These are phyloP conservation scores for Acrossocheilus fasciatus DNA, from an alignment of 2,797 vertebrate species.

Conservation along the genomic window DNA sequence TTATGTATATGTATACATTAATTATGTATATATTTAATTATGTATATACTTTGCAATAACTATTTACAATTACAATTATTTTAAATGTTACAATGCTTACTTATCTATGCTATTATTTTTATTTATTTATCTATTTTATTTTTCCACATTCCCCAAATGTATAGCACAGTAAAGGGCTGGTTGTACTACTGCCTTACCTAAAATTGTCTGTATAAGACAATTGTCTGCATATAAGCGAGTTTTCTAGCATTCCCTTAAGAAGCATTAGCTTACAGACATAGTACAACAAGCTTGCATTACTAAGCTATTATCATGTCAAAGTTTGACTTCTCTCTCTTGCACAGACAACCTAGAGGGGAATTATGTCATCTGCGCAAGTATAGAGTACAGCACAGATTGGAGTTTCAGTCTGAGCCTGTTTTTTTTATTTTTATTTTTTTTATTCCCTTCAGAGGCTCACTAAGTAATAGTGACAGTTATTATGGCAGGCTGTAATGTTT, in stretches of 20 bases:
- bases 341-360: slow-evolving; percentile 1
- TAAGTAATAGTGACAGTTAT: slow-evolving; percentile 58
- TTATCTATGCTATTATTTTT: no score
- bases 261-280: neutral
- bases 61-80: no score
- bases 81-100: no score
- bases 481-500: slow-evolving; percentile 54
- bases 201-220: neutral
- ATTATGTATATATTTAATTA: no score
- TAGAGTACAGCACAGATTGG: neutral
- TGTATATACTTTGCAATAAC: no score
- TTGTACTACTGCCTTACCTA: neutral
- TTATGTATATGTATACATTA: no score
- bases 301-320: slow-evolving; percentile 24
- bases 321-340: slow-evolving; percentile 3
- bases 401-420: neutral
- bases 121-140: neutral
- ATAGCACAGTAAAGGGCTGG: neutral
- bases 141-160: neutral
- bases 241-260: neutral
- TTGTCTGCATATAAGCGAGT: neutral
- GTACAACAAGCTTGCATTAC: neutral
- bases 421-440: neutral
- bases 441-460: slow-evolving; percentile 35
- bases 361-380: neutral